phyloP scores from a whole-genome alignment of 2,797 vertebrate genomes.

The Protosalanx chinensis region DNA sequence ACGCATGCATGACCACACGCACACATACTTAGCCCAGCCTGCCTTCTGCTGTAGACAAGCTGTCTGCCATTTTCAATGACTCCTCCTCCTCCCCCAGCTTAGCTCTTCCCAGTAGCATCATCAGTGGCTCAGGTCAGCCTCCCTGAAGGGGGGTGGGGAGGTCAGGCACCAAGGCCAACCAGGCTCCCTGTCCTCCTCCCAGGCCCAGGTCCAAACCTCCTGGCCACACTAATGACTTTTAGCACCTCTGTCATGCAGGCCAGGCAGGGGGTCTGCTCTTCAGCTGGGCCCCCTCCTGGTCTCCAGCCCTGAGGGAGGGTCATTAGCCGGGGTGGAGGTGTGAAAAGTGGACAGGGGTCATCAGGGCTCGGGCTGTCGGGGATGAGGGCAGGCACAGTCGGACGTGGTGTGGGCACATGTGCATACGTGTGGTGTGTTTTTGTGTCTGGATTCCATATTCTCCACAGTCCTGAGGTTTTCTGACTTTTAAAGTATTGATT shows the following conservation, averaged over 20 bases:
- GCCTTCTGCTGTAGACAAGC: slow-evolving; percentile 5
- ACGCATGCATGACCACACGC: background rate
- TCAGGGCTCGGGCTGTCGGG: slow-evolving; percentile 33
- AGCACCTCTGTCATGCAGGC: slow-evolving; percentile 70
- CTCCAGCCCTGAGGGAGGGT: slow-evolving; percentile 45
- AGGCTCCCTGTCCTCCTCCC: slow-evolving; percentile 33
- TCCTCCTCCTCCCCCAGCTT: too few relatives aligned
- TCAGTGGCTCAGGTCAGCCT: slow-evolving; percentile 17
- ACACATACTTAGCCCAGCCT: slow-evolving; percentile 28
- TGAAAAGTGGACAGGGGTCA: slow-evolving; percentile 50
- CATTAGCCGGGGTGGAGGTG: slow-evolving; percentile 46
- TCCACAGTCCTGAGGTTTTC: background rate
- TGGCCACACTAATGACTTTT: slow-evolving; percentile 90
- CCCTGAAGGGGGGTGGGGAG: slow-evolving; percentile 52
- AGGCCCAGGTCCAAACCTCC: slow-evolving; percentile 70
- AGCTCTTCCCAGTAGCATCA: background rate
- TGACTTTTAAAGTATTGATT: slow-evolving; percentile 50
- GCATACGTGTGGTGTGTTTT: slow-evolving; percentile 9
- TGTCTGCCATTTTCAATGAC: slow-evolving; percentile 3
- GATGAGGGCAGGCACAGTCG: slow-evolving; percentile 17
- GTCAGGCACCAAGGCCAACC: slow-evolving; percentile 73
- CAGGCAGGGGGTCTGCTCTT: background rate
- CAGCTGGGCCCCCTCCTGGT: slow-evolving; percentile 36
- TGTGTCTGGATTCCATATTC: slow-evolving; percentile 9
- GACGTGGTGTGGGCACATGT: slow-evolving; percentile 14